Percentiles rank a stretch among this genome's conserved stretches.
These are phyloP conservation scores for Danaus chrysippus DNA, from an alignment of 2,888 invertebrate genomes.

Conservation along the genomic window DNA sequence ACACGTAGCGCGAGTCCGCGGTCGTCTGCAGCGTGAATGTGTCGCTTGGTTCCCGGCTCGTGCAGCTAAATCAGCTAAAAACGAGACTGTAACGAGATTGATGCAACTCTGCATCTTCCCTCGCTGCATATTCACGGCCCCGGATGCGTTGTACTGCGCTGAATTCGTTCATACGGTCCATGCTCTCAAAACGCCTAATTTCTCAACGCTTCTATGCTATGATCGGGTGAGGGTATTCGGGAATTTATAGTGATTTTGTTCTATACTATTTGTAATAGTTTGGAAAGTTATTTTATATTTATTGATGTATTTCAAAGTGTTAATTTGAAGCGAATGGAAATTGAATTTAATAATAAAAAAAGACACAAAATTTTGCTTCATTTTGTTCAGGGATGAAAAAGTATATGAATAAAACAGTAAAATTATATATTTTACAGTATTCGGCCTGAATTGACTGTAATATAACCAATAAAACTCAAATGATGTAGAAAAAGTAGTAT, in stretches of 20 bases:
- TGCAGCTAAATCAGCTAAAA: slow-evolving; percentile 93
- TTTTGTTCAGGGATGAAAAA: too few relatives aligned
- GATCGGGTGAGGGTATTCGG: slow-evolving; percentile 87
- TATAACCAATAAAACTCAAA: too few relatives aligned
- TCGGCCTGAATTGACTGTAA: too few relatives aligned
- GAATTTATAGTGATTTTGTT: background rate
- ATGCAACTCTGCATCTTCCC: slow-evolving; percentile 98
- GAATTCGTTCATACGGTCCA: slow-evolving; percentile 98
- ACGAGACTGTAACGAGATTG: slow-evolving; percentile 97
- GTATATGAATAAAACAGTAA: too few relatives aligned
- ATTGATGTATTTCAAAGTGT: too few relatives aligned
- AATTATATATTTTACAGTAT: too few relatives aligned
- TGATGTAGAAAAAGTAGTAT: too few relatives aligned
- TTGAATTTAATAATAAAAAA: too few relatives aligned
- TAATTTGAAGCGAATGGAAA: too few relatives aligned
- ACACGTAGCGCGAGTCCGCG: slow-evolving; percentile 93
- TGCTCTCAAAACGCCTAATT: slow-evolving; percentile 95
- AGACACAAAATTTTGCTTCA: too few relatives aligned
- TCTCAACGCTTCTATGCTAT: slow-evolving; percentile 97
- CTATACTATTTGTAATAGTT: too few relatives aligned
- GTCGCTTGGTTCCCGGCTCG: slow-evolving; percentile 92
- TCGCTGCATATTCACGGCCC: slow-evolving; percentile 96
- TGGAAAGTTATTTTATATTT: too few relatives aligned
- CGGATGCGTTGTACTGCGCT: slow-evolving; percentile 98
- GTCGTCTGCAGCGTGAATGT: slow-evolving; percentile 86